Evolutionary conservation across 2,797 vertebrate genomes (phyloP).

Genomic region (Poeciliopsis infans): DNA sequence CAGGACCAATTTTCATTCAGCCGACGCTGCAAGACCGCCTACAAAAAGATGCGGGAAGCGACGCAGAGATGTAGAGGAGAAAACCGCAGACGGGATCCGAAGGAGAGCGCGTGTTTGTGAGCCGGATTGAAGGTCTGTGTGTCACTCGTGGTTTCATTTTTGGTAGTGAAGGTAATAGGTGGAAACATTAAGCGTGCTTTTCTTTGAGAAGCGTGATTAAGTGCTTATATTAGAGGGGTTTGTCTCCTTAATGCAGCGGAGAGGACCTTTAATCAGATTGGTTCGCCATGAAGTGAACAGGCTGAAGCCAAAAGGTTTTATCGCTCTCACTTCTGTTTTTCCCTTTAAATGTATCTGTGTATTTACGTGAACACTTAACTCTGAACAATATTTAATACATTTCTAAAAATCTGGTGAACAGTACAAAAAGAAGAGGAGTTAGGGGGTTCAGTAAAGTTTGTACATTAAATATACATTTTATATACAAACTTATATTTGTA

Average conservation of each 20-base stretch:
- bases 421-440: neutral
- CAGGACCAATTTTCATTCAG: conserved; percentile 47
- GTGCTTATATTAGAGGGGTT: neutral
- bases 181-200: neutral
- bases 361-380: neutral
- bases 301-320: neutral
- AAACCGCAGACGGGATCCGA: neutral
- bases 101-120: neutral
- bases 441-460: neutral
- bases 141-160: neutral
- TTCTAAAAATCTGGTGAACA: neutral
- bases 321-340: neutral
- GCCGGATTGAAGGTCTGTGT: conserved; percentile 14
- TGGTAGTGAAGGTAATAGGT: too few species aligned
- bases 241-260: neutral
- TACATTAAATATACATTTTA: neutral
- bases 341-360: neutral
- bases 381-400: neutral
- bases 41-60: conserved; percentile 19
- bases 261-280: neutral
- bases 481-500: too few species aligned
- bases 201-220: neutral
- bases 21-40: conserved; percentile 25
- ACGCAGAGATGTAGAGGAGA: neutral
- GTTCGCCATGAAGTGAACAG: neutral